These are phyloP conservation scores for Hemitrygon akajei DNA, from an alignment of 2,797 vertebrate species.

Conservation along the genomic window DNA sequence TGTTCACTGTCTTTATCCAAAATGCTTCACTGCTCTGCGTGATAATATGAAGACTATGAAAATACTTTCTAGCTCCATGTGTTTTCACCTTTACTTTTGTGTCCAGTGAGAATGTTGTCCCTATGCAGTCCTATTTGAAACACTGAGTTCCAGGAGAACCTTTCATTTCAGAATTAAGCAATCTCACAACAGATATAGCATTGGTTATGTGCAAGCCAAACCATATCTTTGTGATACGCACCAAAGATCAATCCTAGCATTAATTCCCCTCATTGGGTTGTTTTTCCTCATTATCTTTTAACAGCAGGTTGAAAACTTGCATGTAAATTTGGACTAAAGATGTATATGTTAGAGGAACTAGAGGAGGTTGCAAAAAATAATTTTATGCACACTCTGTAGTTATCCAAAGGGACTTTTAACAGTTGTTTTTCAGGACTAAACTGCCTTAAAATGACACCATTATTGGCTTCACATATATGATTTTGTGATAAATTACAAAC, in stretches of 20 bases:
- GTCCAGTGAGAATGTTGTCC: background rate
- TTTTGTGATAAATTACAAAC: background rate
- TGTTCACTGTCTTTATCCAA: no score
- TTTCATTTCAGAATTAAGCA: background rate
- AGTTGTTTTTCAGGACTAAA: background rate
- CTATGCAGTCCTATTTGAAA: background rate
- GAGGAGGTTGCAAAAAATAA: background rate
- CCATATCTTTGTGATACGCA: background rate
- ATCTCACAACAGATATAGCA: background rate
- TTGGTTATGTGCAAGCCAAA: background rate
- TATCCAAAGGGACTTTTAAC: background rate
- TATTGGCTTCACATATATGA: background rate
- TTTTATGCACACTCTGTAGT: background rate
- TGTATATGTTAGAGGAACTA: background rate
- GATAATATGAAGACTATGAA: no score
- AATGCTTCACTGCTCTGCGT: no score
- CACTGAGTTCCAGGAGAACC: background rate
- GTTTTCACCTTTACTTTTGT: background rate
- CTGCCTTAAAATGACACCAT: background rate
- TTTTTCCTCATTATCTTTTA: background rate
- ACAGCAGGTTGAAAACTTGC: background rate
- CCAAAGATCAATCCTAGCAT: background rate
- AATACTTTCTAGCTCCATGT: no score
- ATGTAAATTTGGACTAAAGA: background rate
- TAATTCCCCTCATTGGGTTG: background rate